Evolutionary conservation across 2,113 vertebrate species (phyloP), one percentile per base, ranked within the genome.

Genomic region (Nothocercus nigrocapillus): DNA sequence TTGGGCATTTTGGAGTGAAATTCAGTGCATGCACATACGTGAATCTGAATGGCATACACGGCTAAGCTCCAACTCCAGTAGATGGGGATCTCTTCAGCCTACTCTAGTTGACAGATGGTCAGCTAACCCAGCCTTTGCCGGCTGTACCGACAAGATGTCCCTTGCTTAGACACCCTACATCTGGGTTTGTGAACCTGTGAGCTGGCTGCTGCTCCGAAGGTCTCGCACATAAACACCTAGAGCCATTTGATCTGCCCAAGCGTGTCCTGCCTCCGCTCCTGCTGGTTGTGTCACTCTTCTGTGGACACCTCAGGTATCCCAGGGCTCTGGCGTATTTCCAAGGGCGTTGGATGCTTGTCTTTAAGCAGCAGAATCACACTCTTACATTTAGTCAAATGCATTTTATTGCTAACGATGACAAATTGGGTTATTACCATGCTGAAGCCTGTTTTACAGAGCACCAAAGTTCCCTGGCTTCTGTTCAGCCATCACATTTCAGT

Each of bases 401-500:
- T 64, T 47, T 64, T 87, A 72, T 25, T 87, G 81, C 58, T 92
- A 84, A 90, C 20, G 69, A 76, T 87, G 86, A 97, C 42, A 94
- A 90, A 97, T 70, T 34, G 70, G 36, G 72, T 93, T 93, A 94
- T 92, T 94, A 96, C 73, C 62, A 56, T 88, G 78, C 66, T 47
- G 63, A 73, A 7, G 67, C 59, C 59, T 32, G n/a, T 66, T 70
- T 70, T 69, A 91, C 5, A 68, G 81, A 92, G 91, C 38, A 54
- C 67, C 3, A 2, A 74, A 85, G 74, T 67, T 92, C 82, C 59
- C 85, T 93, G 91, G 91, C 87, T 95, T 69, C 72, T 76, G 67
- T 82, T 97, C 96, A 95, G 93, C 42, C 89, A 85, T 70, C 87
- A 59, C 91, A 94, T 97, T 97, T 94, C 79, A 93, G 59, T 87